Conservation (phyloP, 2,113 vertebrate genomes). For the Xiphorhynchus elegans region DNA sequence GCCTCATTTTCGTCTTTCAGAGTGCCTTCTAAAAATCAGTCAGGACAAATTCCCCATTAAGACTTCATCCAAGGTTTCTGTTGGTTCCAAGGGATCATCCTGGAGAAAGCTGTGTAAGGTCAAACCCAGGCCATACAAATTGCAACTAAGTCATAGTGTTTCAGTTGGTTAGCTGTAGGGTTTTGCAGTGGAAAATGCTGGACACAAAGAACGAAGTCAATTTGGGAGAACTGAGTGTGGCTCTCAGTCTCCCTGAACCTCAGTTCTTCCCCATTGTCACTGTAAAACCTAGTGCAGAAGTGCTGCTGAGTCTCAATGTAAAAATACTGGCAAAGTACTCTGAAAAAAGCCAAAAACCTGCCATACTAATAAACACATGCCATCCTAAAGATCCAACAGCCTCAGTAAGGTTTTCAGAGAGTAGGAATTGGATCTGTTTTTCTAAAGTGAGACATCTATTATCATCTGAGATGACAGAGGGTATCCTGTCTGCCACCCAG, state of each 20-base stretch:
- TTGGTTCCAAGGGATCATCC: neutral
- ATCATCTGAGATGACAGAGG: neutral
- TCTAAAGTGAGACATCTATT: neutral
- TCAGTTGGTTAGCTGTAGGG: neutral
- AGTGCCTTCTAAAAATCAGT: neutral
- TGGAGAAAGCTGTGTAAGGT: neutral
- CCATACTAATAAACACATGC: neutral
- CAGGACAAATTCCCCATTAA: neutral
- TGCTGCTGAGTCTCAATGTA: fast-evolving
- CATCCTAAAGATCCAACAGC: neutral
- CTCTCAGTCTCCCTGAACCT: neutral
- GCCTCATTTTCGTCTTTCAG: neutral
- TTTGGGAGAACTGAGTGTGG: neutral
- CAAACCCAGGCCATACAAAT: neutral
- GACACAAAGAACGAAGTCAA: neutral
- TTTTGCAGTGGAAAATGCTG: neutral
- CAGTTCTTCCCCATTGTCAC: neutral
- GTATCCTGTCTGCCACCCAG: neutral
- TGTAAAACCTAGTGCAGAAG: neutral
- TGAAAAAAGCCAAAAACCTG: neutral
- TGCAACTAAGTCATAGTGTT: neutral
- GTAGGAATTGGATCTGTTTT: neutral
- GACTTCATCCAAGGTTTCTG: neutral
- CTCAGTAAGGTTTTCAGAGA: neutral
- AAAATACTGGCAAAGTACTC: neutral